Evolutionary conservation across 2,888 invertebrate genomes (phyloP).

Genomic region (Phengaris arion): DNA sequence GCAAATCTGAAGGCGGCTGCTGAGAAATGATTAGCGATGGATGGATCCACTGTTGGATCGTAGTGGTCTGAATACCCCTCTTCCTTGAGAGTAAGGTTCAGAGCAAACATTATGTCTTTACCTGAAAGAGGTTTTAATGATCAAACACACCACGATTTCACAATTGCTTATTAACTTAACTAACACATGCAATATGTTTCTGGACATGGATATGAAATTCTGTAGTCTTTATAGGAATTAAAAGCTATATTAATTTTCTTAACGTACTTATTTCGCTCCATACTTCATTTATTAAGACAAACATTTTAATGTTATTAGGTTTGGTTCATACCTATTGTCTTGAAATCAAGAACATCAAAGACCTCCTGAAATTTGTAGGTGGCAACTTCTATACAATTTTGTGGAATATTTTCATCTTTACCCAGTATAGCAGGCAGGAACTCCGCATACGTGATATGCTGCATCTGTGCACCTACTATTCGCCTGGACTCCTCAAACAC

Average conservation of each 20-base stretch:
- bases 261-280: too few species aligned
- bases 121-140: slow-evolving; percentile 54
- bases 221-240: too few species aligned
- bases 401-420: slow-evolving; percentile 41
- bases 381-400: background rate
- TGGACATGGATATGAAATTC: background rate
- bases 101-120: slow-evolving; percentile 72
- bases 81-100: slow-evolving; percentile 72
- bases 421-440: slow-evolving; percentile 89
- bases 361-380: too few species aligned
- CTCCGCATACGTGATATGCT: slow-evolving; percentile 91
- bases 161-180: background rate
- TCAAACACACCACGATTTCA: background rate
- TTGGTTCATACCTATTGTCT: too few species aligned
- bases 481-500: slow-evolving; percentile 88
- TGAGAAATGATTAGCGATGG: slow-evolving; percentile 91
- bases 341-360: too few species aligned
- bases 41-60: slow-evolving; percentile 84
- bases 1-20: slow-evolving; percentile 93
- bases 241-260: too few species aligned
- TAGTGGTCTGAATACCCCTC: slow-evolving; percentile 80
- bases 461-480: slow-evolving; percentile 90
- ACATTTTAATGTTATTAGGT: too few species aligned
- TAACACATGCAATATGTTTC: background rate
- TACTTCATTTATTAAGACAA: too few species aligned